Evolutionary conservation across 2,888 invertebrate species (phyloP).

Genomic region (Drosophila meridiana): DNA sequence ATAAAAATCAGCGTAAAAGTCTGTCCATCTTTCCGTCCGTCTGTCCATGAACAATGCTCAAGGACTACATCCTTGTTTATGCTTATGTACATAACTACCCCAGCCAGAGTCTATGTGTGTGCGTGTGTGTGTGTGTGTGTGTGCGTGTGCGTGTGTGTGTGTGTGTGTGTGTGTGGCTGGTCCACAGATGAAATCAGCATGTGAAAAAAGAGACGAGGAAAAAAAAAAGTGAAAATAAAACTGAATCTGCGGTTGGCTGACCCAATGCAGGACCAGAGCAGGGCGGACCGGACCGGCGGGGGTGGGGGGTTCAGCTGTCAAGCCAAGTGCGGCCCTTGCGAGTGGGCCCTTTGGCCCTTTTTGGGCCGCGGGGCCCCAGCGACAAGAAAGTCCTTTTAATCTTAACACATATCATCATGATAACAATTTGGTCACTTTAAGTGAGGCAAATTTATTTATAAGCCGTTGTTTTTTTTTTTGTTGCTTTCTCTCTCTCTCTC

Average conservation of each 20-base stretch:
- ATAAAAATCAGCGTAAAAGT: slow-evolving; percentile 82
- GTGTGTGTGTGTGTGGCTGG: slow-evolving; percentile 1
- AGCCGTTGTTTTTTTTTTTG: slow-evolving; percentile 71
- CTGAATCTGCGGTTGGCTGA: slow-evolving; percentile 67
- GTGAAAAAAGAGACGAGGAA: slow-evolving; percentile 57
- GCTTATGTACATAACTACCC: slow-evolving; percentile 24
- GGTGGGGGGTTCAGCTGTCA: slow-evolving; percentile 38
- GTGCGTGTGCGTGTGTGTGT: slow-evolving; percentile 6
- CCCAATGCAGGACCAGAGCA: slow-evolving; percentile 21
- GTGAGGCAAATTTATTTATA: slow-evolving; percentile 85
- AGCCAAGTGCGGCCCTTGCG: slow-evolving; percentile 45
- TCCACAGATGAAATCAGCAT: slow-evolving; percentile 79
- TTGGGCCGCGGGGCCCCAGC: slow-evolving; percentile 51
- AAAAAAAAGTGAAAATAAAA: slow-evolving; percentile 42
- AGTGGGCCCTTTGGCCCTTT: slow-evolving; percentile 38
- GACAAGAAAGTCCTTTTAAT: slow-evolving; percentile 85
- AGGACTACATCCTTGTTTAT: slow-evolving; percentile 64
- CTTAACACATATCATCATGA: slow-evolving; percentile 84
- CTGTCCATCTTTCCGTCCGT: slow-evolving; percentile 44
- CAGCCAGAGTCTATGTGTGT: slow-evolving; percentile 10
- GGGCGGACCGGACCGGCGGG: not conserved
- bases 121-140: slow-evolving; percentile 5
- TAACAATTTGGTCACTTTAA: slow-evolving; percentile 85
- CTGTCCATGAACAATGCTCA: slow-evolving; percentile 57
- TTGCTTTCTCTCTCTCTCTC: slow-evolving; percentile 43